Evolutionary conservation across 2,888 invertebrate species (phyloP), one percentile per base, ranked within the genome.

Genomic region (Strigamia transsilvanica): DNA sequence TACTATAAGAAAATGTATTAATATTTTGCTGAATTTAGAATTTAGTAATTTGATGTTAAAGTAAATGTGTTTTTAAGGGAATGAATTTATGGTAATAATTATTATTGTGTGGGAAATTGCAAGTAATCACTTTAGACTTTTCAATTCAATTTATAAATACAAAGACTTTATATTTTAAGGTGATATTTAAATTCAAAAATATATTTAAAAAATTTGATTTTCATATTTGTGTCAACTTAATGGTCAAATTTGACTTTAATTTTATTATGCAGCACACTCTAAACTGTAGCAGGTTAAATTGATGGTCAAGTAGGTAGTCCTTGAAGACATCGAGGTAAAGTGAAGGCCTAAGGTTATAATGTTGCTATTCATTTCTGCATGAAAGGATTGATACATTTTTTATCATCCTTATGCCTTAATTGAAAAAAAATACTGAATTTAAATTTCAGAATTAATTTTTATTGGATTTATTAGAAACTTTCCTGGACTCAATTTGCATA

Each of bases 191-290:
- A 27, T 3, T 27, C 1, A 27, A 27, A 27, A 27, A 27, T 27
- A 1, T 27, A 27, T 27, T 27, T n/a, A n/a, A 3, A 27, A 27
- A 27, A 2, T 27, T 27, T 27, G 0, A 56, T 56, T 56, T 18
- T 18, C 9, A 18, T 9, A 56, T 56, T 56, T 56, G 21, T n/a
- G 51, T 56, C 18, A 56, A 46, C 13, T 46, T 4, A 46, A 15
- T 46, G 46, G 46, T 46, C 46, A 46, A 46, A 46, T 56, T 5
- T 56, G 18, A 21, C 56, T 56, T 46, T 46, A 46, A 18, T 32
- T 73, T 73, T 73, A 73, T 15, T 73, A 73, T 73, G 27, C 73
- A 32, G 73, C 32, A 12, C 73, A 73, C 73, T 73, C 13, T n/a
- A n/a, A 73, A 27, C 2, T 27, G 12, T 12, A 73, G 15, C 73